phyloP scores from a whole-genome alignment of 2,113 vertebrate species.

The Leptodactylus fuscus region DNA sequence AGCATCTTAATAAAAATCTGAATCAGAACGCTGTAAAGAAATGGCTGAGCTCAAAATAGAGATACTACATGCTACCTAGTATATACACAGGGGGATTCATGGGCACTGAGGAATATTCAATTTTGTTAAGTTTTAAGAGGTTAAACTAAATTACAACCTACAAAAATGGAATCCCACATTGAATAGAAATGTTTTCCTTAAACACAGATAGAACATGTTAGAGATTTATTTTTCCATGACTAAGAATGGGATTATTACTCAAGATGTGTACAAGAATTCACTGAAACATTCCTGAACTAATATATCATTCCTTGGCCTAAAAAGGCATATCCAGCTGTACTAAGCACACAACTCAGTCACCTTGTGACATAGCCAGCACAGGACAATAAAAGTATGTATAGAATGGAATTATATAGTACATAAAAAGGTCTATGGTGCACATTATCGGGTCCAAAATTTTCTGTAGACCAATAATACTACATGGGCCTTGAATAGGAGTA shows the following conservation, averaged over 20 bases:
- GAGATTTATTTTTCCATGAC: too few species aligned
- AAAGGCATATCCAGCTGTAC: neutral
- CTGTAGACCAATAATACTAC: too few species aligned
- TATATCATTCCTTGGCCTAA: conserved; percentile 22
- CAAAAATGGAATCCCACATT: neutral
- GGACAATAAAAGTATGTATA: too few species aligned
- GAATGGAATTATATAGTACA: too few species aligned
- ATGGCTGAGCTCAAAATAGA: neutral
- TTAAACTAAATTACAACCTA: neutral
- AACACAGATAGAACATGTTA: neutral
- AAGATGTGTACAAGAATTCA: conserved; percentile 5
- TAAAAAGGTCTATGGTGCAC: too few species aligned
- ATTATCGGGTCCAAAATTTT: too few species aligned
- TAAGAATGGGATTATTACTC: neutral
- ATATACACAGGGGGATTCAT: neutral
- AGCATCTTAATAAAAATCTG: neutral
- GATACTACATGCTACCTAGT: too few species aligned
- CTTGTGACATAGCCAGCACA: too few species aligned
- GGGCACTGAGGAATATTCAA: neutral
- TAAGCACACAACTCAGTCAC: too few species aligned
- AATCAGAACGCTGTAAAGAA: neutral
- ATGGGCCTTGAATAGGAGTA: too few species aligned
- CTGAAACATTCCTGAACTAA: neutral
- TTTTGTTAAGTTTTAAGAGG: neutral
- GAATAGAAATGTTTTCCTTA: neutral